Percentiles rank a stretch among this genome's conserved stretches.
Conservation (phyloP, 2,113 vertebrate genomes). For the Telmatochromis sp. region DNA sequence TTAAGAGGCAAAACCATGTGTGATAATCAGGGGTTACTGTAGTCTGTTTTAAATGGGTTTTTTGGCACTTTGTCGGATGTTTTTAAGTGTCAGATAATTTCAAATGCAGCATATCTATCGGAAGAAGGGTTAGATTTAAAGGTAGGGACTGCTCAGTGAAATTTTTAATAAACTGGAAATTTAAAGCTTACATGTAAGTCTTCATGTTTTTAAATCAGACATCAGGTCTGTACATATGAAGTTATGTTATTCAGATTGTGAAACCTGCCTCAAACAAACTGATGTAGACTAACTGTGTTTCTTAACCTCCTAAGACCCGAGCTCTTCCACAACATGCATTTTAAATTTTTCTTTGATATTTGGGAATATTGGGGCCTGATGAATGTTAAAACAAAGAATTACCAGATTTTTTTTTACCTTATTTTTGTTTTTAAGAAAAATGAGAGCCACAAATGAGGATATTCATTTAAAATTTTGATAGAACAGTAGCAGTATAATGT, state of each 20-base stretch:
- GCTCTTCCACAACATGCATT: no score
- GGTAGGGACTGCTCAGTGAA: accelerated
- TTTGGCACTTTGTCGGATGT: accelerated
- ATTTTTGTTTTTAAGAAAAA: no score
- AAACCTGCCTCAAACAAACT: accelerated
- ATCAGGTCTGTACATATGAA: background rate
- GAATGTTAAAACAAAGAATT: no score
- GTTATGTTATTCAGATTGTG: accelerated
- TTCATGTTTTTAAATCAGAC: background rate
- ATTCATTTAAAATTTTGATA: no score
- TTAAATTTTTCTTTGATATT: no score
- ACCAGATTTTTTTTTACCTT: no score
- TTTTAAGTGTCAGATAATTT: background rate
- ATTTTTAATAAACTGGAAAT: background rate
- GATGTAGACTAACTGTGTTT: accelerated
- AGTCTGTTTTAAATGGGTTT: background rate
- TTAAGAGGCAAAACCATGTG: background rate
- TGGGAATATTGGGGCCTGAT: no score
- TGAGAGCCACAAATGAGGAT: no score
- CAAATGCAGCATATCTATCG: accelerated
- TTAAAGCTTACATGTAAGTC: background rate
- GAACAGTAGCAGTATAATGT: no score
- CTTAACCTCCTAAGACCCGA: background rate
- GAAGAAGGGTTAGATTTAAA: background rate
- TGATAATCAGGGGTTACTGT: accelerated